Conservation (phyloP, 1,140 invertebrate species). For the Dendroctonus ponderosae region DNA sequence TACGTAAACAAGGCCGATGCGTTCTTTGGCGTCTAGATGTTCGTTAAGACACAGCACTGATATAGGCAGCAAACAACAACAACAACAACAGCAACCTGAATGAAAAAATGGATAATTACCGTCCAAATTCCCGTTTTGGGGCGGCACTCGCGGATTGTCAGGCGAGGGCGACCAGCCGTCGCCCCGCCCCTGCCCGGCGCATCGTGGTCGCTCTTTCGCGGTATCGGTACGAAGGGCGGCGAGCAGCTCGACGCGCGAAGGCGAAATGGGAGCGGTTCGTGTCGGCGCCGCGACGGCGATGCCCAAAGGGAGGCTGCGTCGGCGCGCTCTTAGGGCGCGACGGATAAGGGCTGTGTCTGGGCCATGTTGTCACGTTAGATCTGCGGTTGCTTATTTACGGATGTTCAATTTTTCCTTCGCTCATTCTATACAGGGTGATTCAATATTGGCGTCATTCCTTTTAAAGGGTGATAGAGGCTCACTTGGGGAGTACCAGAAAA, state of each 20-base stretch:
- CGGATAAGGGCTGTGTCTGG: constrained; percentile 15
- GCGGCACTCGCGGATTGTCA: constrained; percentile 34
- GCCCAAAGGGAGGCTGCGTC: constrained; percentile 26
- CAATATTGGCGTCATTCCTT: too few species aligned
- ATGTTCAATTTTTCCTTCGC: too few species aligned
- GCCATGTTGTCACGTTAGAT: background rate
- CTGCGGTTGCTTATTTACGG: too few species aligned
- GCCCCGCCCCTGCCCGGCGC: constrained; percentile 35
- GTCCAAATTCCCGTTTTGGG: constrained; percentile 22
- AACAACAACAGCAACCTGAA: background rate
- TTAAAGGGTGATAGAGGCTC: too few species aligned
- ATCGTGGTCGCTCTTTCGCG: constrained; percentile 30
- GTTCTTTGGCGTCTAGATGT: too few species aligned
- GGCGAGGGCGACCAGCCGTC: constrained; percentile 31
- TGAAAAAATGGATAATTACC: constrained; percentile 19
- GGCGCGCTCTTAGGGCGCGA: constrained; percentile 23
- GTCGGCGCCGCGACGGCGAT: constrained; percentile 17
- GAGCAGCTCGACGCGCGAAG: constrained; percentile 30
- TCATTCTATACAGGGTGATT: too few species aligned
- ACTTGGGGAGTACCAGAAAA: too few species aligned
- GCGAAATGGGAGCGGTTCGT: constrained; percentile 34
- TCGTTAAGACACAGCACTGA: too few species aligned
- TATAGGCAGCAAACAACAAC: background rate
- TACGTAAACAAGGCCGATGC: too few species aligned
- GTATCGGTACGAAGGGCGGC: constrained; percentile 3